phyloP scores from a whole-genome alignment of 2,797 vertebrate species.

The Gymnoscopelus braueri region DNA sequence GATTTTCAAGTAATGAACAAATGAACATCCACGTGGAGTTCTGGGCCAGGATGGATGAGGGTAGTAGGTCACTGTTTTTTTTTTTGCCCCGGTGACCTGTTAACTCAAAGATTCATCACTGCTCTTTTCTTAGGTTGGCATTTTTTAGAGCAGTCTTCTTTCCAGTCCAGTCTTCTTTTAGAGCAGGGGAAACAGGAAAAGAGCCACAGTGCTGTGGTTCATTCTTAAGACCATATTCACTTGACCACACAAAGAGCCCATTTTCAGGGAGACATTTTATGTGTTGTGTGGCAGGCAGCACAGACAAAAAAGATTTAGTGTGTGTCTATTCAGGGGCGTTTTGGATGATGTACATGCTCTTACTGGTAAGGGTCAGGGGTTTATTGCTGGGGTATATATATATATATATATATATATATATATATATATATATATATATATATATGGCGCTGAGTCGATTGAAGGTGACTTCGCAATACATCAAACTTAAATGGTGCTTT shows the following conservation, averaged over 20 bases:
- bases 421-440: too few species aligned
- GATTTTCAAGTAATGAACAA: neutral
- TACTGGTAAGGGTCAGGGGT: constrained; percentile 52
- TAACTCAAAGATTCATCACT: constrained; percentile 56
- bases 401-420: too few species aligned
- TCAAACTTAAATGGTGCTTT: too few species aligned
- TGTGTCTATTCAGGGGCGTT: constrained; percentile 63
- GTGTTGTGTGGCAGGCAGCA: constrained; percentile 67
- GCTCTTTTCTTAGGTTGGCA: constrained; percentile 62
- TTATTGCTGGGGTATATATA: constrained; percentile 28
- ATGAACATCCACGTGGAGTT: neutral
- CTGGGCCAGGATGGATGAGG: constrained; percentile 14
- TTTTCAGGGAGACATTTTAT: constrained; percentile 78
- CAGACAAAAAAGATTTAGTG: constrained; percentile 75
- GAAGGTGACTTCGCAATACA: too few species aligned
- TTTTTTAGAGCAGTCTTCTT: constrained; percentile 54
- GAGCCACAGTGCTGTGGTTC: constrained; percentile 72
- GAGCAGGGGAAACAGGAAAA: constrained; percentile 79
- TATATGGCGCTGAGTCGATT: too few species aligned
- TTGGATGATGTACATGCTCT: constrained; percentile 63
- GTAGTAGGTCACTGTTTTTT: constrained; percentile 42
- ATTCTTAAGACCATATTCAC: constrained; percentile 76
- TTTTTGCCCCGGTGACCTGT: constrained; percentile 46
- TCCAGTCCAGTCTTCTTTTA: constrained; percentile 72
- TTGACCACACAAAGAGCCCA: constrained; percentile 82